Conservation (phyloP, 2,888 invertebrate genomes). For the Meloe dianella region DNA sequence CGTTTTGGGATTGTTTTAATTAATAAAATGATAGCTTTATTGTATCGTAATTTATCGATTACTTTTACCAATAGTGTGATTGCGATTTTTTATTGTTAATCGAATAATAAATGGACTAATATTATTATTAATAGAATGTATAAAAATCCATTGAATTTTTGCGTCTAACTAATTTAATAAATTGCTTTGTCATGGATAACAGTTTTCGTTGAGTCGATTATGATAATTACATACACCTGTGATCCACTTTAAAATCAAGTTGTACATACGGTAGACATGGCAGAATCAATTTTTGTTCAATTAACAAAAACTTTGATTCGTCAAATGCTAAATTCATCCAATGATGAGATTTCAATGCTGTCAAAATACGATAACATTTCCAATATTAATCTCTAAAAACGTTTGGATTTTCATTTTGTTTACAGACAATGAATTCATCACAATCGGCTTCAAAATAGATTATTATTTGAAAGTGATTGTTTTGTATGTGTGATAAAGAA, state of each 20-base stretch:
- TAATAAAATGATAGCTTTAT: not conserved
- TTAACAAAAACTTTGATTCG: not conserved
- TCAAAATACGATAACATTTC: slow-evolving; percentile 8
- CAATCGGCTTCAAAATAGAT: slow-evolving; percentile 17
- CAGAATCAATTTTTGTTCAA: not conserved
- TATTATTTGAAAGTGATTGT: not conserved
- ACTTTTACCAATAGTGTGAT: not conserved
- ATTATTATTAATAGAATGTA: not conserved
- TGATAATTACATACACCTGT: slow-evolving; percentile 26
- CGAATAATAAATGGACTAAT: not conserved
- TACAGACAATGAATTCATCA: slow-evolving; percentile 35
- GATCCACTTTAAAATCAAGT: slow-evolving; percentile 15
- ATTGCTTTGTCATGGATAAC: slow-evolving; percentile 23
- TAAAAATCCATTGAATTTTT: not conserved
- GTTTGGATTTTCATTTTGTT: slow-evolving; percentile 1
- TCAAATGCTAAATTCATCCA: not conserved
- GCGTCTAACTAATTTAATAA: slow-evolving; percentile 18
- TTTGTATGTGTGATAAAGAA: not conserved
- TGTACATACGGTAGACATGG: not conserved
- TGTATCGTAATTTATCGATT: not conserved
- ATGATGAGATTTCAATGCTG: not conserved
- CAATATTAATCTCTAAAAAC: not conserved
- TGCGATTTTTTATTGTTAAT: not conserved
- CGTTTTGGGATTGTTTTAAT: not conserved
- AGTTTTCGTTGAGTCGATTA: slow-evolving; percentile 22